Conservation (phyloP, 2,888 invertebrate species). For the Drosophila vallismaia region DNA sequence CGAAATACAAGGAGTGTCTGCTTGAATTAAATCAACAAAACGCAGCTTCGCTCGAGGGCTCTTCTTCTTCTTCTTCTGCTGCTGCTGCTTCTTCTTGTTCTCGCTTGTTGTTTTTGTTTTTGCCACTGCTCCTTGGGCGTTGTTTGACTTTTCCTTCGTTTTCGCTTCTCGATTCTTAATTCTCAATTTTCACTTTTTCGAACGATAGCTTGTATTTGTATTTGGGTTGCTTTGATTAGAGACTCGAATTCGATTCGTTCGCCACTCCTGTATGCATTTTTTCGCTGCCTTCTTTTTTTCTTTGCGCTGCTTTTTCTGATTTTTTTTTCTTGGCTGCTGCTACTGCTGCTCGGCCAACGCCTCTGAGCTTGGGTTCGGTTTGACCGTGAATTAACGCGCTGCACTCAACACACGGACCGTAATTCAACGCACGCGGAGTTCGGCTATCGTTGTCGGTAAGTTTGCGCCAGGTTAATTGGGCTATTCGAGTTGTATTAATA, state of each 20-base stretch:
- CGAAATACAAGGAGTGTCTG: slow-evolving; percentile 13
- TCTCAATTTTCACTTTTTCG: background rate
- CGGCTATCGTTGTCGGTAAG: slow-evolving; percentile 13
- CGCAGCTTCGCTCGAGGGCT: slow-evolving; percentile 24
- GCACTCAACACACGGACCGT: slow-evolving; percentile 6
- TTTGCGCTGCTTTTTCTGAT: slow-evolving; percentile 12
- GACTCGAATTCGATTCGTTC: slow-evolving; percentile 34
- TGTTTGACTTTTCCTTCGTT: slow-evolving; percentile 27
- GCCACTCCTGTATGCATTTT: slow-evolving; percentile 70
- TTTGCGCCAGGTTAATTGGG: slow-evolving; percentile 12
- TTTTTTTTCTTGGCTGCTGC: slow-evolving; percentile 2
- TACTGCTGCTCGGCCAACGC: slow-evolving; percentile 21
- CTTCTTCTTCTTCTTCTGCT: background rate
- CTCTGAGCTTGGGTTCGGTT: slow-evolving; percentile 13
- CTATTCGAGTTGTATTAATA: slow-evolving; percentile 11
- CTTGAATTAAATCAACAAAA: slow-evolving; percentile 31
- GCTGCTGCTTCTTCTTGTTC: background rate
- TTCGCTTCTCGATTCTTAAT: background rate
- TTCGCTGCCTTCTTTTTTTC: slow-evolving; percentile 17
- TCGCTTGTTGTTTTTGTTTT: slow-evolving; percentile 39
- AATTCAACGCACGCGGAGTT: slow-evolving; percentile 2
- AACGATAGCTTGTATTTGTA: background rate
- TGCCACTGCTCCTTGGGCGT: slow-evolving; percentile 43
- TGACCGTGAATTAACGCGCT: slow-evolving; percentile 22
- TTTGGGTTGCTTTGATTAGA: slow-evolving; percentile 28